Base-by-base conservation (phyloP, 1,140 invertebrate species). In the Episyrphus balteatus region DNA sequence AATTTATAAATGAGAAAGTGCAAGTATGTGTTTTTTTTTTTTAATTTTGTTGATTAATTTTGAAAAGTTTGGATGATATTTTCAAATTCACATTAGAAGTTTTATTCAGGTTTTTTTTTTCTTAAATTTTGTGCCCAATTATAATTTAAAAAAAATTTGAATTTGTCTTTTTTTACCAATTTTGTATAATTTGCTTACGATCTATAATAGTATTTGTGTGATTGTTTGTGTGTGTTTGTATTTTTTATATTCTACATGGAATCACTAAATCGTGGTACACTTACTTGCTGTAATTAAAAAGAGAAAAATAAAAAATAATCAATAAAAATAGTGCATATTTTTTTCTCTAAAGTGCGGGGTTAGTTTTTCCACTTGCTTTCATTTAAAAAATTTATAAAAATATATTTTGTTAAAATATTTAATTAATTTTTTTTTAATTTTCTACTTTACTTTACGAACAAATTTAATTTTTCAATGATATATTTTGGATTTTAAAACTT, bases 271-370 rank as follows among this genome's bases (percentile, higher is more conserved):
- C 21, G 8, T 3, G 21, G 21, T 26, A 59, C 70, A 73, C 74
- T 76, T 75, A 77, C 74, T 77, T 76, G 70, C 70, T 78, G 74
- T 56, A 75, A 77, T 71, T 74, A 71, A 73, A 70, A 68, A 59
- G 67, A 51, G 38, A 42, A 51, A 47, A 15, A 37, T 38, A 48
- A 38, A 59, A 37, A 46, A 53, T 48, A 48, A 49, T 44, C 39
- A 26, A 26, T 26, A 26, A 26, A 26, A 37, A 14, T 37, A 5
- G 36, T 37, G 36, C 36, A 26, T 5, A 26, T 26, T 26, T 26
- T 26, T 26, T 8, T 5, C 21, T 26, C 3, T 5, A 26, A 26
- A 26, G 15, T 37, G 36, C 11, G 31, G 21, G 13, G 10, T 44
- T 18, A 9, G 42, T n/a, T 34, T 34, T 34, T 34, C n/a, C n/a